Base-by-base conservation (phyloP, 2,888 invertebrate genomes). In the Eustalomyia histrio region DNA sequence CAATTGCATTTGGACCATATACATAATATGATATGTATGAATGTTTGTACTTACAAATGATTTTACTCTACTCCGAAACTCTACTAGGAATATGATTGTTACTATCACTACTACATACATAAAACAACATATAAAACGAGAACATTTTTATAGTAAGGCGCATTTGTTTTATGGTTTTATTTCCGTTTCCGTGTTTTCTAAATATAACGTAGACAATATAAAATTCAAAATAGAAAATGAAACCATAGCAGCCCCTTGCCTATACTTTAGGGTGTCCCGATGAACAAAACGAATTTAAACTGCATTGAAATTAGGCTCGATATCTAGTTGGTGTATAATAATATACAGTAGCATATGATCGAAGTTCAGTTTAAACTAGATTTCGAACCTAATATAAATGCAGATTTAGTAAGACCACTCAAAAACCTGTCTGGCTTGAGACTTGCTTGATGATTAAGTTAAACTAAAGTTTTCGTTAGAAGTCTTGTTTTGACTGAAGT, bases 1-100 rank as follows among this genome's bases (percentile, higher is more conserved):
- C 87, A 88, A 88, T 88, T 84, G 84, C 86, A 87, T 87, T 87
- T 87, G 83, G 81, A 73, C 64, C 60, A 65, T 47, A 72, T 33
- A 35, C 60, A n/a, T 33, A 35, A 55, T 57, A 24, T 57, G 52
- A 68, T 71, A 68, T 7, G 14, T 3, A 12, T 2, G 12, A 5
- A 35, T 35, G 35, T 3, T 3, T 29, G 7, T 29, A 29, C 6
- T 29, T 6, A 29, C 29, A 7, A 29, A 39, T 12, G 39, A 39
- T 12, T 39, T 39, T 39, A 29, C 29, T 29, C 29, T 29, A 29
- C 39, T 39, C 12, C 39, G 29, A 29, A 29, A 39, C 14, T 61
- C 53, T 47, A 43, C 47, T 61, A 53, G 50, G 39, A 39, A 39
- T 14, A 39, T 4, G 60, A 21, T 9, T 43, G 24, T 16, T 29